Percentiles rank a stretch among this genome's conserved stretches.
Evolutionary conservation across 2,113 vertebrate genomes (phyloP).

Genomic region (Rhipidura dahli): DNA sequence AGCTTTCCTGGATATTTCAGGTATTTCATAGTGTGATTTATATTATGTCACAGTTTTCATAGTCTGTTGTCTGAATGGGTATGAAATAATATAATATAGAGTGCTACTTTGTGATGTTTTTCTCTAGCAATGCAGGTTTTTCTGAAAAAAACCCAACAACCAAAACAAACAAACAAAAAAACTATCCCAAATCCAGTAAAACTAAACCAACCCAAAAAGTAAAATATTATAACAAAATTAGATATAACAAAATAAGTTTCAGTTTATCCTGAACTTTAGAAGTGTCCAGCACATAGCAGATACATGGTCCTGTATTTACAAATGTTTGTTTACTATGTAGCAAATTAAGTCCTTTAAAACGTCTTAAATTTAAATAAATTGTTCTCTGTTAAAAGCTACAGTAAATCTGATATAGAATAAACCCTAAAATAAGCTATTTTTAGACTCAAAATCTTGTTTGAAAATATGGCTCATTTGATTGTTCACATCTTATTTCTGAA

Average conservation of each 20-base stretch:
- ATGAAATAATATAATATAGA: background rate
- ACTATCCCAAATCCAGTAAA: accelerated
- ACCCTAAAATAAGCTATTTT: background rate
- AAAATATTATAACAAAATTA: background rate
- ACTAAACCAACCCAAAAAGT: background rate
- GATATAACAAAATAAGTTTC: background rate
- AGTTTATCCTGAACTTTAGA: background rate
- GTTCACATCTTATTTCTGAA: background rate
- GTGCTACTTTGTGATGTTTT: background rate
- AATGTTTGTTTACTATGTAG: background rate
- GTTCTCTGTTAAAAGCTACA: background rate
- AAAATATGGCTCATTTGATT: background rate
- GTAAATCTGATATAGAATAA: background rate
- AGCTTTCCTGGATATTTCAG: background rate
- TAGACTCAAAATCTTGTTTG: background rate
- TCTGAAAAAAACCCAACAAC: background rate
- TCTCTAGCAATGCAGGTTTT: background rate
- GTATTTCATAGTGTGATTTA: background rate
- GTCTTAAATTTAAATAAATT: background rate
- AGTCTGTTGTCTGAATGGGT: background rate
- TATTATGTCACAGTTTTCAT: background rate
- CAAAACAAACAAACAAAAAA: background rate
- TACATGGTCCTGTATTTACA: background rate
- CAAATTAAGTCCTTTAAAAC: background rate
- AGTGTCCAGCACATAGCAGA: background rate